Percentiles rank a stretch among this genome's conserved stretches.
phyloP scores from a whole-genome alignment of 2,797 vertebrate species.

The Acanthopagrus latus region DNA sequence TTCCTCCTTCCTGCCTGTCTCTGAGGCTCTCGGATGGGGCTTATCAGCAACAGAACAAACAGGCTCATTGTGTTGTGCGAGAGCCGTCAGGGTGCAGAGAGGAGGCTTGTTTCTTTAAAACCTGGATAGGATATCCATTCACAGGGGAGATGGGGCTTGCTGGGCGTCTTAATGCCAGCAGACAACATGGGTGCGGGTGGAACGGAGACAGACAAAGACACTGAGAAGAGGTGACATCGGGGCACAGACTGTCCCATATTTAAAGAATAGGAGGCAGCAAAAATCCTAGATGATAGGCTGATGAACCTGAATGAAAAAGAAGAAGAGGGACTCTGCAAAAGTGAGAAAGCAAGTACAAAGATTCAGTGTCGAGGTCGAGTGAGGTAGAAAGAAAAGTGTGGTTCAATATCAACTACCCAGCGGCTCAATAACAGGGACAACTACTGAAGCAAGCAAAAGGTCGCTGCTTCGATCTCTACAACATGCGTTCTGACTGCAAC shows the following conservation, averaged over 20 bases:
- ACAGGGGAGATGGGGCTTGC: conserved; percentile 5
- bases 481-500: neutral
- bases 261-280: conserved; percentile 2
- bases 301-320: neutral
- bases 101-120: conserved; percentile 56
- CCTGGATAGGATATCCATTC: conserved; percentile 56
- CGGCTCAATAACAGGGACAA: neutral
- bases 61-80: conserved; percentile 67
- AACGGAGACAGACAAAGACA: conserved; percentile 38
- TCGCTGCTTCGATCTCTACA: conserved; percentile 1
- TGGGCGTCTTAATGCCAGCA: conserved; percentile 29
- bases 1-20: conserved; percentile 7
- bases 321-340: neutral
- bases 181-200: conserved; percentile 33
- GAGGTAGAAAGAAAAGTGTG: neutral
- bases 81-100: conserved; percentile 46
- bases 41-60: conserved; percentile 74
- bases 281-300: neutral
- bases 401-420: conserved; percentile 23
- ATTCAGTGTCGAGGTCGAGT: neutral
- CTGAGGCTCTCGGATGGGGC: conserved; percentile 12
- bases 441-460: neutral
- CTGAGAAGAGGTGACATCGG: conserved; percentile 5
- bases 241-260: conserved; percentile 18
- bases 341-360: neutral